These are phyloP conservation scores for Aleiodes testaceus DNA, from an alignment of 2,888 invertebrate species.

Conservation along the genomic window DNA sequence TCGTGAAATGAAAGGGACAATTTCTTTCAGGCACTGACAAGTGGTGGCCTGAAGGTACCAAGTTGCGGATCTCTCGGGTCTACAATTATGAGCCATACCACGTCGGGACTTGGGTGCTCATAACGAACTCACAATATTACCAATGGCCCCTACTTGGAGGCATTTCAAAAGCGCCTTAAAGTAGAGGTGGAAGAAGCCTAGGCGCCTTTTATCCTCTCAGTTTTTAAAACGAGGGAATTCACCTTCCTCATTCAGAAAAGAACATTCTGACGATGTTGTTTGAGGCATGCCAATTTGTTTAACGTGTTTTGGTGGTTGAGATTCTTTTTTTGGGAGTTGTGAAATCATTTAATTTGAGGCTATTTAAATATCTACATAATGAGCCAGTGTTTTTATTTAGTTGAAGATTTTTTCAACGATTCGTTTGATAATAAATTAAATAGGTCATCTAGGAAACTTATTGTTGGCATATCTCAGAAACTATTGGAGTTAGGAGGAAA, in stretches of 20 bases:
- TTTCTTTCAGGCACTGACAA: constrained; percentile 63
- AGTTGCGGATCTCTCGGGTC: constrained; percentile 62
- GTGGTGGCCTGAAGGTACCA: constrained; percentile 59
- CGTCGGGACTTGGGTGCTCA: constrained; percentile 65
- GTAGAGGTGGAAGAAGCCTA: constrained; percentile 14
- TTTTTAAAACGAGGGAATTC: constrained; percentile 29
- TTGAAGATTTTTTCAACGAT: too few relatives aligned
- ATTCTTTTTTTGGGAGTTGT: background rate
- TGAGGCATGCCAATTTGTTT: constrained; percentile 24
- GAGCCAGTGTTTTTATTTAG: too few relatives aligned
- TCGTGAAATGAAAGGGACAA: constrained; percentile 56
- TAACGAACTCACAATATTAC: constrained; percentile 72
- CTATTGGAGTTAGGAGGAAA: too few relatives aligned
- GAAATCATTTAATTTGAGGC: background rate
- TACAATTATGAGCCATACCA: constrained; percentile 72
- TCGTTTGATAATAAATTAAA: too few relatives aligned
- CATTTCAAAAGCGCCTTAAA: constrained; percentile 49
- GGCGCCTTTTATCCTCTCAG: constrained; percentile 31
- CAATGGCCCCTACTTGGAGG: constrained; percentile 38
- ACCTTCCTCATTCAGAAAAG: constrained; percentile 7
- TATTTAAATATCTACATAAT: too few relatives aligned
- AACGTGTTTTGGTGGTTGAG: constrained; percentile 16
- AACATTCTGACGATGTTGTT: constrained; percentile 14
- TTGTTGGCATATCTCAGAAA: too few relatives aligned
- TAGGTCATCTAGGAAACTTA: too few relatives aligned